Evolutionary conservation across 2,113 vertebrate genomes (phyloP), one percentile per base, ranked within the genome.

Genomic region (Diadophis punctatus): DNA sequence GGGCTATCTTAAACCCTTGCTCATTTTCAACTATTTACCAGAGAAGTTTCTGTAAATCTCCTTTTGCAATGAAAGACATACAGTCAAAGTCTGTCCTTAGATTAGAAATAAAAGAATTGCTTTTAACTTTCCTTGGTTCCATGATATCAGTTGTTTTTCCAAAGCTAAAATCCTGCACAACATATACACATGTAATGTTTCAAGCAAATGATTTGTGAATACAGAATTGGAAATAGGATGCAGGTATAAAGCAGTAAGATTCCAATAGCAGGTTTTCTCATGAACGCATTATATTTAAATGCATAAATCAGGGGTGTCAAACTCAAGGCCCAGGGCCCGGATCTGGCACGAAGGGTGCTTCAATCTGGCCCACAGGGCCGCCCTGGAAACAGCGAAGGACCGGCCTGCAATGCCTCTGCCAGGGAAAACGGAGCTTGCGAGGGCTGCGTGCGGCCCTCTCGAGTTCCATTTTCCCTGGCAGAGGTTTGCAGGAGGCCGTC

Each of bases 21-120:
- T 87, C 55, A 43, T 63, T 94, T 90, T 85, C 27, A 85, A 5
- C 51, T 46, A 30, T 91, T 18, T 27, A 8, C 86, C 2, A 3
- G 0, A 0, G 0, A 0, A 0, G 9, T 58, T 11, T 89, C 8
- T 88, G 14, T 52, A 84, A 80, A 56, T 48, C 14, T 80, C 4
- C 16, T 18, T 51, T 88, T 20, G 4, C 23, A 23, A 39, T 39
- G 56, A 63, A 68, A 80, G 51, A 84, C n/a, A 89, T 52, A 12
- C 5, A 49, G 16, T 53, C 51, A 87, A 89, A 92, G 9, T 30
- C 90, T 90, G 27, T 90, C 94, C 52, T 93, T 74, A 86, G 3
- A 91, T 60, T 51, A 0, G 20, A 89, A 74, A 52, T 2, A 34
- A 2, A 0, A 46, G 7, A 34, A 94, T 60, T 87, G 93, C 87